Evolutionary conservation across 2,113 vertebrate species (phyloP).

Genomic region (Rhinogobius similis): DNA sequence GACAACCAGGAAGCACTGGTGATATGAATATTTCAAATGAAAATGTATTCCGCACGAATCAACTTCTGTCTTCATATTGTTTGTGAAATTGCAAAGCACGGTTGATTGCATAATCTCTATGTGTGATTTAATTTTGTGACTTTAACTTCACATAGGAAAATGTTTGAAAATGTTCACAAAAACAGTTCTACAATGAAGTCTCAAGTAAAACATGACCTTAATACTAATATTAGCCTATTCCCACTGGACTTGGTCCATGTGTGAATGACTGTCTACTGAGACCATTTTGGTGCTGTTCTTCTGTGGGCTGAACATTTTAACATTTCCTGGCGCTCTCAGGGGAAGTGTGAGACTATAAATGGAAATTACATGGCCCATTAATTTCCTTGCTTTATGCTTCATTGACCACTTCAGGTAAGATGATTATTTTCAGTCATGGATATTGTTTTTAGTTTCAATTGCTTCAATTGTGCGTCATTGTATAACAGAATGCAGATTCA

Average conservation of each 20-base stretch:
- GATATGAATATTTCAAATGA: not conserved
- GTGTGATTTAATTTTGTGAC: too few species aligned
- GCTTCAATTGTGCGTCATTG: not conserved
- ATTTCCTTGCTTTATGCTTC: slow-evolving; percentile 8
- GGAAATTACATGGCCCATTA: slow-evolving; percentile 22
- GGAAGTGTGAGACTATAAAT: slow-evolving; percentile 60
- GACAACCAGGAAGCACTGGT: too few species aligned
- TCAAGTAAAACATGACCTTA: not conserved
- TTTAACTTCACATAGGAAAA: too few species aligned
- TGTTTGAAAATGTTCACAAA: too few species aligned
- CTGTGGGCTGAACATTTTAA: slow-evolving; percentile 33
- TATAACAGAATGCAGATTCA: too few species aligned
- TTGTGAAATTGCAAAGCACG: not conserved
- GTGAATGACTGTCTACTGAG: slow-evolving; percentile 31
- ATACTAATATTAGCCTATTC: not conserved
- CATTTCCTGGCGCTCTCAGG: slow-evolving; percentile 38
- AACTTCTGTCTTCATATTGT: not conserved
- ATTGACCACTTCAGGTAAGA: slow-evolving; percentile 45
- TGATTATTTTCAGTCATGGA: slow-evolving; percentile 2
- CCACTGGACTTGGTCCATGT: not conserved
- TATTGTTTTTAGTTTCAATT: slow-evolving; percentile 2
- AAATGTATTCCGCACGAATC: not conserved
- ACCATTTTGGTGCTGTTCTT: slow-evolving; percentile 44
- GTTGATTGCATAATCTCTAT: too few species aligned
- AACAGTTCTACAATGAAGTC: not conserved